Percentiles rank a stretch among this genome's conserved stretches.
Conservation (phyloP, 2,797 vertebrate genomes). For the Ambastaia sidthimunki region DNA sequence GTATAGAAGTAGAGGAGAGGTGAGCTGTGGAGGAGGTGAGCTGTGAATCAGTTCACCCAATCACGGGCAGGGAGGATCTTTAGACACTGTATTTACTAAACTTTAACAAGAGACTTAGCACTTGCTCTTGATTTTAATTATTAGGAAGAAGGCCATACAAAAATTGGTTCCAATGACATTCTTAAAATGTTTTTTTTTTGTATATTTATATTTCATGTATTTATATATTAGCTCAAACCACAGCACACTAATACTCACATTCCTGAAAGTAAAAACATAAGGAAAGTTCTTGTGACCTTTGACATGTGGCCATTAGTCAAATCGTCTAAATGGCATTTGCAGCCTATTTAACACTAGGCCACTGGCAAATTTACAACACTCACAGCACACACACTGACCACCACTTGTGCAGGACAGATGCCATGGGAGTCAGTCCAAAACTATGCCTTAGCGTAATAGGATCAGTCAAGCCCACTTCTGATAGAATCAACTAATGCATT, state of each 20-base stretch:
- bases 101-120: slow-evolving; percentile 8
- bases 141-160: neutral
- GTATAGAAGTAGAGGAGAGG: slow-evolving; percentile 7
- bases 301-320: slow-evolving; percentile 50
- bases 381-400: slow-evolving; percentile 39
- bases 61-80: neutral
- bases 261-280: slow-evolving; percentile 20
- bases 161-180: slow-evolving; percentile 18
- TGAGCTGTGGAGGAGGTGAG: slow-evolving; percentile 18
- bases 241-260: slow-evolving; percentile 13
- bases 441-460: slow-evolving; percentile 22
- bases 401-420: slow-evolving; percentile 8
- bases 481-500: neutral
- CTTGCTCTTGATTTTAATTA: neutral
- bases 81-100: slow-evolving; percentile 15
- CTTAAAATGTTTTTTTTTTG: too few relatives aligned
- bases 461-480: slow-evolving; percentile 9
- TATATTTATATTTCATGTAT: slow-evolving; percentile 19
- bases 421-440: slow-evolving; percentile 13
- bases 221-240: slow-evolving; percentile 14
- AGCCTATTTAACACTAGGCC: slow-evolving; percentile 57
- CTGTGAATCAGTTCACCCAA: slow-evolving; percentile 14
- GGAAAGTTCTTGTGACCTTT: neutral
- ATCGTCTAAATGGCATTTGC: slow-evolving; percentile 51
- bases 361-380: slow-evolving; percentile 20